phyloP scores from a whole-genome alignment of 2,113 vertebrate genomes.

The Apus apus region DNA sequence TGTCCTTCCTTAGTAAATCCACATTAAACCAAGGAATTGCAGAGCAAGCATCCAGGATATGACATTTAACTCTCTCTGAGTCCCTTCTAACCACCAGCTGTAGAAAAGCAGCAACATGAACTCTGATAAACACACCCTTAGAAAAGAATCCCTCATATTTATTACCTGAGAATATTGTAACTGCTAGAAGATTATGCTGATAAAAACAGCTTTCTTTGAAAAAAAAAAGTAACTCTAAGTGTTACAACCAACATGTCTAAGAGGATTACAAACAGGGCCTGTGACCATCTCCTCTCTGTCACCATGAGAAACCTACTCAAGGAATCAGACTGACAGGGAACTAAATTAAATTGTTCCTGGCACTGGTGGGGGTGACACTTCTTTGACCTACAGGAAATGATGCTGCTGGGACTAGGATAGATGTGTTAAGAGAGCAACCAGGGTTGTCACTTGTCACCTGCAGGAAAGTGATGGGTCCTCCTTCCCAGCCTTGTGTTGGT shows the following conservation, averaged over 20 bases:
- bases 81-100: background rate
- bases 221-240: background rate
- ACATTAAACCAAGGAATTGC: background rate
- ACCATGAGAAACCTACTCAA: background rate
- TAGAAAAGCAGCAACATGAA: background rate
- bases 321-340: background rate
- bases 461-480: background rate
- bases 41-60: background rate
- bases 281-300: background rate
- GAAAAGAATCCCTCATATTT: background rate
- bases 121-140: background rate
- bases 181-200: background rate
- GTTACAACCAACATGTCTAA: background rate
- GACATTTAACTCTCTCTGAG: background rate
- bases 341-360: background rate
- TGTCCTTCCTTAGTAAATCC: background rate
- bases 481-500: background rate
- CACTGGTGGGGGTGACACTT: background rate
- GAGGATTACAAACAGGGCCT: background rate
- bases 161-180: background rate
- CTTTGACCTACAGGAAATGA: background rate
- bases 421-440: background rate
- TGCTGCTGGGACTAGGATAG: background rate
- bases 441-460: background rate
- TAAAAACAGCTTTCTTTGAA: background rate